A percentile compares a stretch with the other conserved stretches of the same genome.
These are phyloP conservation scores for Agrenia bidenticulata DNA, from an alignment of 2,888 invertebrate species.

Conservation along the genomic window DNA sequence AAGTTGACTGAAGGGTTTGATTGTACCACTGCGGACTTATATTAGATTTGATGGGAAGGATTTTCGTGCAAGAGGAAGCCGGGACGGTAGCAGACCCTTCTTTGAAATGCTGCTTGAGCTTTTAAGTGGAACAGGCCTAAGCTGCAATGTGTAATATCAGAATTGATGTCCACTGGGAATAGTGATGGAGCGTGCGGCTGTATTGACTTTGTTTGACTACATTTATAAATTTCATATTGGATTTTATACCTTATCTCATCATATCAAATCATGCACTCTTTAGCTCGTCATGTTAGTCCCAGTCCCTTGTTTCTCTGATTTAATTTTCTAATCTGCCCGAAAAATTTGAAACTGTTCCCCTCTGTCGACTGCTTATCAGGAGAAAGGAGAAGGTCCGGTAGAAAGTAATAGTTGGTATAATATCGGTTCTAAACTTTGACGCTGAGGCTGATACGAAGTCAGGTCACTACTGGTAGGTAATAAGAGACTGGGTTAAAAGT, in stretches of 20 bases:
- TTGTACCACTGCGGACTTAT: constrained; percentile 1
- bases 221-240: constrained; percentile 23
- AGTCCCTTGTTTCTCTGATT: neutral
- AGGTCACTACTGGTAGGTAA: too few relatives aligned
- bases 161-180: constrained; percentile 40
- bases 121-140: constrained; percentile 13
- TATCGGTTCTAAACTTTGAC: too few relatives aligned
- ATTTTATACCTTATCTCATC: constrained; percentile 12
- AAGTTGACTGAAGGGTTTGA: constrained; percentile 36
- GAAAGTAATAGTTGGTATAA: too few relatives aligned
- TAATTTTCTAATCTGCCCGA: too few relatives aligned
- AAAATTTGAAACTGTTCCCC: too few relatives aligned
- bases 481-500: too few relatives aligned
- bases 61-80: constrained; percentile 1
- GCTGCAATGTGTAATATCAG: constrained; percentile 33
- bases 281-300: neutral
- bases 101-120: constrained; percentile 1
- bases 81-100: constrained; percentile 1
- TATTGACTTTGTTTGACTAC: constrained; percentile 47
- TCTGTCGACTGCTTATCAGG: too few relatives aligned
- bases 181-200: constrained; percentile 27
- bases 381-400: too few relatives aligned
- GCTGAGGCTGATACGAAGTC: too few relatives aligned
- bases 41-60: constrained; percentile 11
- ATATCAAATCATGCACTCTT: neutral